phyloP scores from a whole-genome alignment of 2,888 invertebrate genomes.

The Deilephila elpenor region DNA sequence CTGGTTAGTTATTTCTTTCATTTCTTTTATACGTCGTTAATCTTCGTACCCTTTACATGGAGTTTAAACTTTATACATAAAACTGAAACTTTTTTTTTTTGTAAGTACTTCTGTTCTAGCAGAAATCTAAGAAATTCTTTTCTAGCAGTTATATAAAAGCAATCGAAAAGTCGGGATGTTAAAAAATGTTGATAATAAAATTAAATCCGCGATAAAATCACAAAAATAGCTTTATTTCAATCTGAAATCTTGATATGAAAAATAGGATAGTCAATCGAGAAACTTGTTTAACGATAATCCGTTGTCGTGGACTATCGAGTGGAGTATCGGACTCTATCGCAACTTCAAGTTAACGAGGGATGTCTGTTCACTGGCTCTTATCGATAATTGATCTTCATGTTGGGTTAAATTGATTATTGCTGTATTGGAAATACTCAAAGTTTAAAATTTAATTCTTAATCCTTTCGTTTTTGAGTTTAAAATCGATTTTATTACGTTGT shows the following conservation, averaged over 20 bases:
- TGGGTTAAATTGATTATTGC: slow-evolving; percentile 44
- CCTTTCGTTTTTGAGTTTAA: neutral
- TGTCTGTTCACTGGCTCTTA: slow-evolving; percentile 21
- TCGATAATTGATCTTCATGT: slow-evolving; percentile 34
- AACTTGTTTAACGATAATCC: slow-evolving; percentile 30
- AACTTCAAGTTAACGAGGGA: slow-evolving; percentile 16
- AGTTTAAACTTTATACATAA: no score
- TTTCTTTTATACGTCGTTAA: slow-evolving; percentile 64
- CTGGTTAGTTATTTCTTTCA: slow-evolving; percentile 71
- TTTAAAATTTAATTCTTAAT: neutral
- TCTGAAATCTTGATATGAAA: slow-evolving; percentile 60
- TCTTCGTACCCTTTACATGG: no score
- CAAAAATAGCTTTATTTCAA: slow-evolving; percentile 32
- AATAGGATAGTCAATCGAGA: slow-evolving; percentile 34
- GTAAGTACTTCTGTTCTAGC: no score
- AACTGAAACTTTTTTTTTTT: no score
- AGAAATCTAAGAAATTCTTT: no score
- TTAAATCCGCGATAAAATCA: no score
- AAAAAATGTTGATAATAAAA: no score
- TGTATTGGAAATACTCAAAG: neutral
- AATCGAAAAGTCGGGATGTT: no score
- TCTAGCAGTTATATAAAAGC: no score
- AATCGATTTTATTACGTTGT: neutral
- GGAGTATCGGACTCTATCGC: neutral
- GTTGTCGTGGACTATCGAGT: slow-evolving; percentile 1